Evolutionary conservation across 1,140 invertebrate genomes (phyloP).

Genomic region (Panagrolaimus sp.): DNA sequence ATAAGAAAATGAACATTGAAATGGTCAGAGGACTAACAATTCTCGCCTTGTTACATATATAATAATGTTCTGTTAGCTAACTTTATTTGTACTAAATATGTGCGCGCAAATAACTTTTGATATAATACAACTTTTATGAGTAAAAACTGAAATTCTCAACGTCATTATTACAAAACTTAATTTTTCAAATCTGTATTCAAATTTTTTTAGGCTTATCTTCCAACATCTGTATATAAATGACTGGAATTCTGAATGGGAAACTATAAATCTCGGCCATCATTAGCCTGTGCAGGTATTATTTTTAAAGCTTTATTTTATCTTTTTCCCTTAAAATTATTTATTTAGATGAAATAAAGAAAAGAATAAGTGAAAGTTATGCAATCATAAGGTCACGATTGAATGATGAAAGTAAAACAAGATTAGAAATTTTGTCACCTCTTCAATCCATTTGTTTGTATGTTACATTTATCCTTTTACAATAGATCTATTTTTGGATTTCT

Average conservation of each 20-base stretch:
- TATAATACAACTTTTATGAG: background rate
- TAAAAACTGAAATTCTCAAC: background rate
- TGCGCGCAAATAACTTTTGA: background rate
- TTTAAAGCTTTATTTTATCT: background rate
- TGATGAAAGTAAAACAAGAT: conserved; percentile 45
- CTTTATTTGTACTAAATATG: background rate
- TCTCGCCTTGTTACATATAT: no score
- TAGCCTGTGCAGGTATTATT: conserved; percentile 41
- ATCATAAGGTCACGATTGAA: conserved; percentile 42
- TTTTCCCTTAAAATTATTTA: background rate
- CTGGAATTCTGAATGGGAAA: conserved; percentile 35
- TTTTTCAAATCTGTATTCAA: background rate
- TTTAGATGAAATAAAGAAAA: conserved; percentile 44
- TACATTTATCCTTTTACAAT: conserved; percentile 4
- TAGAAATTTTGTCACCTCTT: conserved; percentile 30
- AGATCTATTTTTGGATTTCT: conserved; percentile 11
- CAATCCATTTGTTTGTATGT: conserved; percentile 34
- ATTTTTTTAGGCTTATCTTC: background rate
- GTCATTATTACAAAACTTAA: background rate
- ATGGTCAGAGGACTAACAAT: no score
- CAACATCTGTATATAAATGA: background rate
- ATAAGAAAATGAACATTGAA: no score
- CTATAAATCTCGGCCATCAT: conserved; percentile 40
- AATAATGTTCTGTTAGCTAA: background rate
- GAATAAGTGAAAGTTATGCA: conserved; percentile 44